Percentiles rank a stretch among this genome's conserved stretches.
Conservation (phyloP, 2,888 invertebrate genomes). For the Philaethria dido region DNA sequence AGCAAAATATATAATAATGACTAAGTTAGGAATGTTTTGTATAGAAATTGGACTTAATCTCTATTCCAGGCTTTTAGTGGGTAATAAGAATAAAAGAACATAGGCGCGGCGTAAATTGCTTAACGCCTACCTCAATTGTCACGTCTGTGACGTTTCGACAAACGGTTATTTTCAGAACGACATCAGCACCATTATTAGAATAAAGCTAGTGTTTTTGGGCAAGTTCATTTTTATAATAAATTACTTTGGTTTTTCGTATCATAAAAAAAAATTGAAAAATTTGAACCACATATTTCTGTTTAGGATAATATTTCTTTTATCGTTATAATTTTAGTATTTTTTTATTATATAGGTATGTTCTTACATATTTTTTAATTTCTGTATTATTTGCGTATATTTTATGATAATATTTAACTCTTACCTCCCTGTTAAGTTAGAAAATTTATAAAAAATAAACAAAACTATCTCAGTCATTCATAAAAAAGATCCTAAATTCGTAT, state of each 20-base stretch:
- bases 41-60: conserved; percentile 10
- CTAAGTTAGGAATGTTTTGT: not conserved
- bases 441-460: too few relatives aligned
- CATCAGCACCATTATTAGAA: not conserved
- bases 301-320: not conserved
- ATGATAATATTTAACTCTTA: too few relatives aligned
- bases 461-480: too few relatives aligned
- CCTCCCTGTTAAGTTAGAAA: too few relatives aligned
- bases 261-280: not conserved
- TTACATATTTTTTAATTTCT: too few relatives aligned
- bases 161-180: conserved; percentile 7
- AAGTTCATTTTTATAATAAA: not conserved
- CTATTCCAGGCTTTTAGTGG: conserved; percentile 20
- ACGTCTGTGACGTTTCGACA: conserved; percentile 17
- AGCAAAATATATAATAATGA: not conserved
- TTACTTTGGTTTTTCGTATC: not conserved
- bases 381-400: too few relatives aligned
- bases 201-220: not conserved
- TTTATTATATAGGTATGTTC: too few relatives aligned
- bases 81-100: conserved; percentile 29
- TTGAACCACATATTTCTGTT: too few relatives aligned
- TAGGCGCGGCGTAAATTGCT: conserved; percentile 31
- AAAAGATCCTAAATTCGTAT: too few relatives aligned
- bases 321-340: too few relatives aligned
- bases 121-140: conserved; percentile 30